Base-by-base conservation (phyloP, 2,888 invertebrate species). In the Caenorhabditis afra region DNA sequence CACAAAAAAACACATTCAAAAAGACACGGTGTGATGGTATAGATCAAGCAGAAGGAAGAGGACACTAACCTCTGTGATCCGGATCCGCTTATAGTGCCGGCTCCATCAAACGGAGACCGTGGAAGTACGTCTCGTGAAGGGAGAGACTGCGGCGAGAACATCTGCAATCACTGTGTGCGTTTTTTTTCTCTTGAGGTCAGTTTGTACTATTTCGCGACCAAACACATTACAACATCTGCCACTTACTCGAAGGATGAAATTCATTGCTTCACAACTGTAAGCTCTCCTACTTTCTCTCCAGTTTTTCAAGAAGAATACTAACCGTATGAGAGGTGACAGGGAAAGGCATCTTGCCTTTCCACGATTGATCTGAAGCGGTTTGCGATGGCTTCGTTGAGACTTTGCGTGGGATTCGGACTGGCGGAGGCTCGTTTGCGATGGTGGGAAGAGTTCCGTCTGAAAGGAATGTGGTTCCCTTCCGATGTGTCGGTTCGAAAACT, bases 261-360 rank as follows among this genome's bases (percentile, higher is more conserved):
- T 11, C 11, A 8, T 41, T 3, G 3, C 11, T 11, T 11, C 11
- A 8, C 41, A 14, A 29, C 29, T 29, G 29, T 29, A 29, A 41
- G 2, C 41, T 41, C 41, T 3, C 41, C 12, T 8, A 41, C 14
- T 41, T 41, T 41, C 2, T 11, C 41, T 11, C 11, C 29, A 29
- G 29, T 5, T 3, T 29, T 3, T 5, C 3, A 29, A 10, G 1
- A 23, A 2, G 35, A 14, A 10, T 2, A 79, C 75, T 50, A 29
- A 80, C 80, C 35, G 57, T 71, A 62, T 80, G 80, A 7, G 61
- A 57, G 7, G 66, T n/a, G 52, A 74, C 44, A 7, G 66, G 55
- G 23, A 80, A 80, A 18, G 80, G 75, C 75, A 80, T 75, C 58
- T 76, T 75, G 41, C 71, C 61, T 16, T 76, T 80, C 80, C 80